phyloP scores from a whole-genome alignment of 2,888 invertebrate genomes.

The Drosophila imparisetae region DNA sequence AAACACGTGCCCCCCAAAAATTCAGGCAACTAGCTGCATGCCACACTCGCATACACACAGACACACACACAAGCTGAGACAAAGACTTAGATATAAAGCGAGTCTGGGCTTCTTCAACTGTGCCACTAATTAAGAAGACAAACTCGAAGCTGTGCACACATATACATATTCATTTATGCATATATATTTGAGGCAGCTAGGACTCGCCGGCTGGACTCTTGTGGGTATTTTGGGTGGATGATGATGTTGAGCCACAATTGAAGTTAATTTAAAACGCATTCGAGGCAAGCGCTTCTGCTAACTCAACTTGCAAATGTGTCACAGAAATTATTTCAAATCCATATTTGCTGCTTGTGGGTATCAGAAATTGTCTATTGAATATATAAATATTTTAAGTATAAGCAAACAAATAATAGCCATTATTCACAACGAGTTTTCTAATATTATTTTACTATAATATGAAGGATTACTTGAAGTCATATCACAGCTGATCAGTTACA shows the following conservation, averaged over 20 bases:
- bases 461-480: background rate
- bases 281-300: background rate
- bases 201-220: background rate
- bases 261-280: constrained; percentile 38
- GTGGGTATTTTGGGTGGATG: background rate
- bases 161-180: constrained; percentile 9
- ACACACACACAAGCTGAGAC: constrained; percentile 1
- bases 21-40: constrained; percentile 19
- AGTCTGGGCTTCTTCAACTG: constrained; percentile 49
- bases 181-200: constrained; percentile 38
- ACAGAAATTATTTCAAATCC: background rate
- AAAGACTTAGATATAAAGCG: constrained; percentile 13
- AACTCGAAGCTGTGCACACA: constrained; percentile 52
- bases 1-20: constrained; percentile 56
- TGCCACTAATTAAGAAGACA: constrained; percentile 79
- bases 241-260: constrained; percentile 31
- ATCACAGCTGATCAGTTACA: background rate
- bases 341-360: background rate
- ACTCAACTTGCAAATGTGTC: background rate
- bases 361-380: background rate
- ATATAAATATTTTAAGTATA: background rate
- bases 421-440: background rate
- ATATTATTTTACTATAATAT: background rate
- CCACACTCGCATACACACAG: constrained; percentile 10
- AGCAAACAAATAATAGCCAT: background rate